A percentile compares a stretch with the other conserved stretches of the same genome.
These are phyloP conservation scores for Eulithis testata DNA, from an alignment of 2,888 invertebrate genomes.

Conservation along the genomic window DNA sequence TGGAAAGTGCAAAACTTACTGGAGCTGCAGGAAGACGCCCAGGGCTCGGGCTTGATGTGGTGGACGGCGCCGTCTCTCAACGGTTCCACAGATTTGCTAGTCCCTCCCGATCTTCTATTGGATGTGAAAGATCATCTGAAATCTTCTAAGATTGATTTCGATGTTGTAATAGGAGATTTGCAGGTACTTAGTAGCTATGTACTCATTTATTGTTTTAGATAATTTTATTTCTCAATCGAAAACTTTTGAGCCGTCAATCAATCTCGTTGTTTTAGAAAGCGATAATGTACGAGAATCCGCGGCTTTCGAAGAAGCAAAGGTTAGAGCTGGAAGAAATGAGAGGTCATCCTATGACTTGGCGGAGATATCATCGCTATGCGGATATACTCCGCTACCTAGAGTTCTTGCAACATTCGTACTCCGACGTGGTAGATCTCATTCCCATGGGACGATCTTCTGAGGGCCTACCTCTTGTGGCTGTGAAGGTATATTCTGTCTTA, in stretches of 20 bases:
- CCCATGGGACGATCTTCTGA: slow-evolving; percentile 90
- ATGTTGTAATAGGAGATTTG: slow-evolving; percentile 88
- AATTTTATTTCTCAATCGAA: background rate
- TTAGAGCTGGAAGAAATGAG: slow-evolving; percentile 82
- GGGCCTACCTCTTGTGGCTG: slow-evolving; percentile 88
- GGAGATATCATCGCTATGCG: slow-evolving; percentile 88
- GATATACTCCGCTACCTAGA: slow-evolving; percentile 89
- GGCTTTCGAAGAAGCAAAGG: slow-evolving; percentile 85
- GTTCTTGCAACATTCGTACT: slow-evolving; percentile 86
- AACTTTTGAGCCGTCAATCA: slow-evolving; percentile 3
- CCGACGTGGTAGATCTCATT: slow-evolving; percentile 87
- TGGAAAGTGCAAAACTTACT: slow-evolving; percentile 77
- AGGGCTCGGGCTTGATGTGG: slow-evolving; percentile 80
- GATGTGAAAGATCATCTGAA: slow-evolving; percentile 86
- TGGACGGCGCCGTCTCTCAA: slow-evolving; percentile 78
- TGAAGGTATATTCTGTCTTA: slow-evolving; percentile 81
- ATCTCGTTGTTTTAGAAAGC: slow-evolving; percentile 79
- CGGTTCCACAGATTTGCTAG: slow-evolving; percentile 88
- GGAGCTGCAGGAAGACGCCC: slow-evolving; percentile 77
- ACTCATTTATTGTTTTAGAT: background rate
- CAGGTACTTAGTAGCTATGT: slow-evolving; percentile 81
- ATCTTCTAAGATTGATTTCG: slow-evolving; percentile 86
- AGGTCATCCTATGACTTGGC: slow-evolving; percentile 89
- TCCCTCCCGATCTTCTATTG: slow-evolving; percentile 87
- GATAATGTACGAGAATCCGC: slow-evolving; percentile 87